These are phyloP conservation scores for Himalopsyche kuldschensis DNA, from an alignment of 2,888 invertebrate species.

Conservation along the genomic window DNA sequence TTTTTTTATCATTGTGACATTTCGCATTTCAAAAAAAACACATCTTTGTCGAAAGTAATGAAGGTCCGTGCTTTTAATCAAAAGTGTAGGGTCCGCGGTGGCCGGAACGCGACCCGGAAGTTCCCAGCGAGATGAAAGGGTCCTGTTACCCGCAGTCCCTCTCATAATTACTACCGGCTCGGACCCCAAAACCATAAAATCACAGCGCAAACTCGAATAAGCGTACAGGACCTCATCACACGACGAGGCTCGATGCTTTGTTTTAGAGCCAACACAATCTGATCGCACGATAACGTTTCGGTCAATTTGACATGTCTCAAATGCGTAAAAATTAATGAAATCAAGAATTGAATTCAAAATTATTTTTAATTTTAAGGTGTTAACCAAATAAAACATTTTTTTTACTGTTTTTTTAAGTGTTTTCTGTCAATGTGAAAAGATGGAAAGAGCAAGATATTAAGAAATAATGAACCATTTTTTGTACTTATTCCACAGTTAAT, in stretches of 20 bases:
- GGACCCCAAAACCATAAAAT: neutral
- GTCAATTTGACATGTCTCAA: neutral
- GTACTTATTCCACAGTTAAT: no score
- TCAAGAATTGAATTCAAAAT: no score
- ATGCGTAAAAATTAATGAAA: neutral
- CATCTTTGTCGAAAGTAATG: neutral
- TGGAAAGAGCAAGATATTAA: no score
- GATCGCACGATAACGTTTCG: neutral
- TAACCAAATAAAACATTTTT: no score
- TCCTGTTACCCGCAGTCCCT: neutral
- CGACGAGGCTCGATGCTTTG: neutral
- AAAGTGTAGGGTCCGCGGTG: neutral
- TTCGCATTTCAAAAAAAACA: neutral
- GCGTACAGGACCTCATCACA: neutral
- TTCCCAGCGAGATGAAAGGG: neutral
- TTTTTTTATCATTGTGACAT: neutral
- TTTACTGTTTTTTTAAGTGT: no score
- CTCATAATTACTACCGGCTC: neutral
- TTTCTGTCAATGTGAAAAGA: no score
- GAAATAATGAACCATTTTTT: no score
- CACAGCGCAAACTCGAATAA: neutral
- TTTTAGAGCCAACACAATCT: neutral
- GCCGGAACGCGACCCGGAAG: neutral
- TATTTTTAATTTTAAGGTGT: no score
- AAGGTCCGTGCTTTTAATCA: neutral